Evolutionary conservation across 1,140 invertebrate genomes (phyloP).

Genomic region (Aphidius gifuensis): DNA sequence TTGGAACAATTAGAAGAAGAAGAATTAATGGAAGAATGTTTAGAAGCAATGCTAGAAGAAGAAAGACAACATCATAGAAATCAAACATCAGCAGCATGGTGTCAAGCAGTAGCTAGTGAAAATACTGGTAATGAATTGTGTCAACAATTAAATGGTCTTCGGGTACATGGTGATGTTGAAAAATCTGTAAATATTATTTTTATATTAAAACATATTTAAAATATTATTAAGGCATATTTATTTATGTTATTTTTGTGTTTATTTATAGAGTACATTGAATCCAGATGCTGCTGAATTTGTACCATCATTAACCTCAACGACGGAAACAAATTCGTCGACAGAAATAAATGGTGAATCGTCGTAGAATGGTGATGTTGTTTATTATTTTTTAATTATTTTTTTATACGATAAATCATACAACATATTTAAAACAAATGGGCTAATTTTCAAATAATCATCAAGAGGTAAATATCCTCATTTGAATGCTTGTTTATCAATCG

Average conservation of each 20-base stretch:
- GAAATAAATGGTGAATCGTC: slow-evolving; percentile 49
- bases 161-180: slow-evolving; percentile 55
- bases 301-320: slow-evolving; percentile 52
- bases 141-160: slow-evolving; percentile 48
- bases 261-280: slow-evolving; percentile 67
- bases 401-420: no score
- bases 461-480: no score
- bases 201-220: neutral
- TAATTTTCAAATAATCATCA: no score
- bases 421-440: no score
- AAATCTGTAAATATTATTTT: slow-evolving; percentile 47
- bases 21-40: slow-evolving; percentile 81
- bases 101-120: slow-evolving; percentile 42
- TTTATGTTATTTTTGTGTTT: slow-evolving; percentile 7
- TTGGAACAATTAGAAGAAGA: slow-evolving; percentile 83
- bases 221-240: slow-evolving; percentile 12
- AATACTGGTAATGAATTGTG: slow-evolving; percentile 50
- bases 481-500: no score
- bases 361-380: slow-evolving; percentile 36
- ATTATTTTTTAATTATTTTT: slow-evolving; percentile 22
- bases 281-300: slow-evolving; percentile 77
- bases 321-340: slow-evolving; percentile 36
- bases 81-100: slow-evolving; percentile 51
- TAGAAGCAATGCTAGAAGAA: slow-evolving; percentile 79
- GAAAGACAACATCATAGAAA: slow-evolving; percentile 53